Base-by-base conservation (phyloP, 2,797 vertebrate genomes). In the Cheirogaleus major region DNA sequence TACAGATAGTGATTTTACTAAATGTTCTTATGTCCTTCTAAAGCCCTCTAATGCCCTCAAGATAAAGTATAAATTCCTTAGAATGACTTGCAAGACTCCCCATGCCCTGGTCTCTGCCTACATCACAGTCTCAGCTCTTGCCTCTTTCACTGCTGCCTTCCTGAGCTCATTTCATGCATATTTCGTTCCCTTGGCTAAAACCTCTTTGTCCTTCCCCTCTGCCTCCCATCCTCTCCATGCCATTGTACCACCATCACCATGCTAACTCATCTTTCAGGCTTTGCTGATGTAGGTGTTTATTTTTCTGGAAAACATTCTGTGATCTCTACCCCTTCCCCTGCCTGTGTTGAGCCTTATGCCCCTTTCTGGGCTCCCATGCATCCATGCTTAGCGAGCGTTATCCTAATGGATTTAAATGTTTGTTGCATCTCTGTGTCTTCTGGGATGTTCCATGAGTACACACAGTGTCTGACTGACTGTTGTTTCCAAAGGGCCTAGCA, bases 141-240 rank as follows among this genome's bases (percentile, higher is more conserved):
- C 30, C 30, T 83, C 35, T 35, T 95, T 69, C 22, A 63, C 15
- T 25, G 4, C 12, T 78, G n/a, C n/a, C 43, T 30, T 14, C 45
- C 0, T 7, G 48, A 57, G 83, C 4, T 67, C 59, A 22, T 88
- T 78, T 50, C 27, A 25, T 41, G 13, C 14, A 2, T 30, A 57
- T 61, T 48, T 48, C 35, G 30, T 80, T 87, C 5, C 30, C n/a
- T 83, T 32, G 69, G 23, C 13, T 52, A 50, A 91, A 14, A 1
- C 1, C 7, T 27, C 2, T 35, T 35, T 83, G 25, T 55, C n/a
- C 48, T 78, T 83, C 35, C 15, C 11, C 35, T 75, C 2, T 41
- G 27, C 18, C 2, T 1, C 20, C 25, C 4, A 18, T 9, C 2
- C 2, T 2, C 10, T 22, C 5, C 59, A 48, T 25, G 13, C 5